Percentiles rank a stretch among this genome's conserved stretches.
Conservation (phyloP, 2,888 invertebrate species). For the Chloroclystis v-ata region DNA sequence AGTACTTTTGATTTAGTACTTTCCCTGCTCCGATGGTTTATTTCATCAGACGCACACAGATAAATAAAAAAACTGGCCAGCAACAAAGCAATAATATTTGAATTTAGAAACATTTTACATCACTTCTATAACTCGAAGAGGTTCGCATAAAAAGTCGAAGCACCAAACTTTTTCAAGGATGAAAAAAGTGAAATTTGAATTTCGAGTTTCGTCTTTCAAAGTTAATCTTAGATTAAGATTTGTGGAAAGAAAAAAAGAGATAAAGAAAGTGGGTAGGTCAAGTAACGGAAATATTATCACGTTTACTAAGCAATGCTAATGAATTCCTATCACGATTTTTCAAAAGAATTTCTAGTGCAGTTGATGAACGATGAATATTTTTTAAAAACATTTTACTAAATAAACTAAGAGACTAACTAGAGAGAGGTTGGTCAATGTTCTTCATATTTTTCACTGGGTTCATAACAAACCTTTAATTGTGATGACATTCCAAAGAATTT, state of each 20-base stretch:
- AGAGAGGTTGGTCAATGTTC: no score
- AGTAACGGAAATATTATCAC: conserved; percentile 33
- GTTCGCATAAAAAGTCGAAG: conserved; percentile 2
- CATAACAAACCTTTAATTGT: no score
- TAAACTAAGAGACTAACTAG: no score
- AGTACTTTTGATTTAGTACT: conserved; percentile 45
- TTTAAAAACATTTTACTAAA: no score
- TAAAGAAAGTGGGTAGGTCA: conserved; percentile 30
- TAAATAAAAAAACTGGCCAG: conserved; percentile 20
- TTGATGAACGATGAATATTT: not conserved
- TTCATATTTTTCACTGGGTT: no score
- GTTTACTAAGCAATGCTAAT: conserved; percentile 27
- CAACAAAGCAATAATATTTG: conserved; percentile 14
- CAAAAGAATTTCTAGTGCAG: conserved; percentile 12
- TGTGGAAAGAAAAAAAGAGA: conserved; percentile 19
- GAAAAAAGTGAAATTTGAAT: conserved; percentile 14
- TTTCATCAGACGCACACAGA: conserved; percentile 24
- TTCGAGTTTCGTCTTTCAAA: conserved; percentile 22
- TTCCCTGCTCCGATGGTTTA: conserved; percentile 2
- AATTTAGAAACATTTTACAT: conserved; percentile 23
- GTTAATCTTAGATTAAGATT: conserved; percentile 26
- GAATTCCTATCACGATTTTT: conserved; percentile 24
- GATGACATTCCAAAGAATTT: not conserved
- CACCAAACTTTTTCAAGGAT: conserved; percentile 1
- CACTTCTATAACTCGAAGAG: not conserved